These are phyloP conservation scores for Lutraria lutraria DNA, from an alignment of 2,888 invertebrate species.

Conservation along the genomic window DNA sequence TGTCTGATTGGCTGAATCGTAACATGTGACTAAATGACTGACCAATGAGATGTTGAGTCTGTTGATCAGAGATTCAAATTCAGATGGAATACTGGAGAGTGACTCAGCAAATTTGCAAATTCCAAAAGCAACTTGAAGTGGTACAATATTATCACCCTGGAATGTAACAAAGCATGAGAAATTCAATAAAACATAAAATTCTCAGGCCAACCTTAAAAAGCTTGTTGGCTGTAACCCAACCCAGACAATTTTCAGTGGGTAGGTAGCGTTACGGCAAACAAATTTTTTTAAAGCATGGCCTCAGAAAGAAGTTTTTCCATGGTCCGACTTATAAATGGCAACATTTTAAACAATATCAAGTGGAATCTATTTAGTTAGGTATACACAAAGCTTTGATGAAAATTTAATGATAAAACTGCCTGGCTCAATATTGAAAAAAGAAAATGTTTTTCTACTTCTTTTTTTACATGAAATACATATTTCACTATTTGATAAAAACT, in stretches of 20 bases:
- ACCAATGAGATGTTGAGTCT: slow-evolving; percentile 43
- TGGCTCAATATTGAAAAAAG: too few species aligned
- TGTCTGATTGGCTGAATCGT: slow-evolving; percentile 36
- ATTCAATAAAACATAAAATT: neutral
- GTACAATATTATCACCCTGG: slow-evolving; percentile 23
- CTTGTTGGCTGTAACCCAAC: too few species aligned
- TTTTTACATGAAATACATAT: neutral
- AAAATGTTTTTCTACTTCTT: neutral
- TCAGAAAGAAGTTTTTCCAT: too few species aligned
- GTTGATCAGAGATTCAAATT: slow-evolving; percentile 17
- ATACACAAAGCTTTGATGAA: neutral
- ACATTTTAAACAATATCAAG: neutral
- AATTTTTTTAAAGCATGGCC: too few species aligned
- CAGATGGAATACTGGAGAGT: slow-evolving; percentile 28
- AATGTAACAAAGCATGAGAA: neutral
- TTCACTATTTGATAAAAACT: too few species aligned
- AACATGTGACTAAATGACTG: slow-evolving; percentile 41
- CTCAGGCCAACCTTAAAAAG: too few species aligned
- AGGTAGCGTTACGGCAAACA: too few species aligned
- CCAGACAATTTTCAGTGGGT: too few species aligned
- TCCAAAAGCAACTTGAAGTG: slow-evolving; percentile 43
- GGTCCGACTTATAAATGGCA: neutral
- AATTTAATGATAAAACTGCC: too few species aligned
- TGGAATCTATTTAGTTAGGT: neutral
- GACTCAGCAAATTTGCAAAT: slow-evolving; percentile 54